A percentile compares a stretch with the other conserved stretches of the same genome.
Evolutionary conservation across 2,113 vertebrate species (phyloP).

Genomic region (Geococcyx californianus): DNA sequence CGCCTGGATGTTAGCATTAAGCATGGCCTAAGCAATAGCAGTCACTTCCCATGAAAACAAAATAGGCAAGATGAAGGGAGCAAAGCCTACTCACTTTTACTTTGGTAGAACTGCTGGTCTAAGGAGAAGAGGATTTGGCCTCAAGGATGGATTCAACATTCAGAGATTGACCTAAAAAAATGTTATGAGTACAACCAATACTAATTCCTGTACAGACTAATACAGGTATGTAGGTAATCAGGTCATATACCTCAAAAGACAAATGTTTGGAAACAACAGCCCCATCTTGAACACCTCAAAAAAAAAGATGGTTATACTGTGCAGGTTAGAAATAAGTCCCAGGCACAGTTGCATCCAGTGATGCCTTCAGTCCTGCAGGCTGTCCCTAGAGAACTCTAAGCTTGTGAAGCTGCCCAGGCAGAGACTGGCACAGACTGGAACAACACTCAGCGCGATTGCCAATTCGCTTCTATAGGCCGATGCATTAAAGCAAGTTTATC

Average conservation of each 20-base stretch:
- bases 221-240: constrained; percentile 34
- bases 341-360: not conserved
- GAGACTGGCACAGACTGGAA: not conserved
- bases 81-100: not conserved
- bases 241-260: constrained; percentile 36
- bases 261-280: not conserved
- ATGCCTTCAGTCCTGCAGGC: not conserved
- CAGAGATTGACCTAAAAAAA: not conserved
- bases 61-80: not conserved
- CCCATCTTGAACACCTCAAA: not conserved
- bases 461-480: not conserved
- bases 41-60: constrained; percentile 6
- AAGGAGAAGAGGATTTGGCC: not conserved
- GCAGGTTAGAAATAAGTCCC: not conserved
- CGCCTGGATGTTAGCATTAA: not conserved
- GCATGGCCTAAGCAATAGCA: not conserved
- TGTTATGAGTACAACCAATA: constrained; percentile 36
- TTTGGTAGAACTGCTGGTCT: not conserved
- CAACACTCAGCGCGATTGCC: not conserved
- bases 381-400: not conserved
- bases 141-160: constrained; percentile 20
- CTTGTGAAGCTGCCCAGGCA: not conserved
- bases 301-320: not conserved
- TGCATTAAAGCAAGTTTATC: not conserved
- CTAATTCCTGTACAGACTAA: constrained; percentile 47